A percentile compares a stretch with the other conserved stretches of the same genome.
These are phyloP conservation scores for Agapornis canus DNA, from an alignment of 2,797 vertebrate genomes.

Conservation along the genomic window DNA sequence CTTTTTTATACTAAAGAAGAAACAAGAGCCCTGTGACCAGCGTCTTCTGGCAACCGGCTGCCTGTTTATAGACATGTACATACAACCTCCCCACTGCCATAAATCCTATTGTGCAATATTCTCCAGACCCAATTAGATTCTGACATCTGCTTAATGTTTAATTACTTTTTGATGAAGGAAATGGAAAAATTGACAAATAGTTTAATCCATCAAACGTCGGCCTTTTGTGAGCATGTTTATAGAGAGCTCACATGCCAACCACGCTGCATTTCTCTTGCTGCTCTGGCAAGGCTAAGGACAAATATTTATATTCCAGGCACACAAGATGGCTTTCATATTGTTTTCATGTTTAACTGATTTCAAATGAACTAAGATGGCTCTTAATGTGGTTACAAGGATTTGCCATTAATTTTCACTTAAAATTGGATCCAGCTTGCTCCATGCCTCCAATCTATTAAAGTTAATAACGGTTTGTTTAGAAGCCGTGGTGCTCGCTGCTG, in stretches of 20 bases:
- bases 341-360: constrained; percentile 69
- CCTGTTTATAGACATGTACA: background rate
- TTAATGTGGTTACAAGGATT: constrained; percentile 75
- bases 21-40: background rate
- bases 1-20: background rate
- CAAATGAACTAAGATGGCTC: constrained; percentile 68
- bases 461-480: constrained; percentile 50
- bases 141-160: constrained; percentile 69
- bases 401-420: constrained; percentile 76
- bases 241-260: constrained; percentile 79
- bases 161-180: constrained; percentile 75
- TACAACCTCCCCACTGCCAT: background rate
- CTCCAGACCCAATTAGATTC: constrained; percentile 41
- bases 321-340: constrained; percentile 71
- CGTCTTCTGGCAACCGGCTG: background rate
- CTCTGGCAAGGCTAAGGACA: constrained; percentile 76
- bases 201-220: constrained; percentile 74
- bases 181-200: constrained; percentile 82
- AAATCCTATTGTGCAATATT: constrained; percentile 37
- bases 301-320: constrained; percentile 82
- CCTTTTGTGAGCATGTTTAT: constrained; percentile 80
- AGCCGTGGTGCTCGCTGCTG: background rate
- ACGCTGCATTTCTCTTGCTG: constrained; percentile 77
- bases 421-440: constrained; percentile 69
- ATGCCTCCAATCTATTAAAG: constrained; percentile 23